A percentile compares a stretch with the other conserved stretches of the same genome.
Evolutionary conservation across 1,140 invertebrate species (phyloP).

Genomic region (Drosophila aff.): DNA sequence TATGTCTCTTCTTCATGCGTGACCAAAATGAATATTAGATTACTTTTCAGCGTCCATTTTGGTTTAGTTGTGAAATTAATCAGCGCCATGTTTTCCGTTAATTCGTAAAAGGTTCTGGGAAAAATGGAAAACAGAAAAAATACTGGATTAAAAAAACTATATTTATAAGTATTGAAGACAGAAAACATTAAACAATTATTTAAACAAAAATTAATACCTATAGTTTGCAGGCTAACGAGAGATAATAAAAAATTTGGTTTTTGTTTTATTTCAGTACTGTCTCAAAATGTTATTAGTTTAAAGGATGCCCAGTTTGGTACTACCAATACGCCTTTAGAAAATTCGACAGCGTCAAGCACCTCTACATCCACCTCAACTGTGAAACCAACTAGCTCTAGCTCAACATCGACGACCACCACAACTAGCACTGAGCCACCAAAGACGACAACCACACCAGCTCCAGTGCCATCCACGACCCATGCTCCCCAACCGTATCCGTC

Average conservation of each 20-base stretch:
- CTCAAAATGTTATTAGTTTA: conserved; percentile 46
- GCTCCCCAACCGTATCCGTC: conserved; percentile 84
- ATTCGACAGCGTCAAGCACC: conserved; percentile 8
- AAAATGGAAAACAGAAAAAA: too few relatives aligned
- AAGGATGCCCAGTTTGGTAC: conserved; percentile 31
- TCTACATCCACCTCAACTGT: conserved; percentile 46
- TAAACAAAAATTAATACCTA: neutral
- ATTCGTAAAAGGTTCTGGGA: too few relatives aligned
- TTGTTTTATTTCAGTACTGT: conserved; percentile 41
- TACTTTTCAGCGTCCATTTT: neutral
- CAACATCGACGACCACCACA: conserved; percentile 36
- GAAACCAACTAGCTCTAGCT: conserved; percentile 28
- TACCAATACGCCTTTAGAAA: conserved; percentile 4
- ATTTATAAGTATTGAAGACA: neutral
- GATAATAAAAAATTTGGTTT: neutral
- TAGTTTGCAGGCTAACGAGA: neutral
- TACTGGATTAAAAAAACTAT: too few relatives aligned
- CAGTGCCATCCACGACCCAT: conserved; percentile 57
- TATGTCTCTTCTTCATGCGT: too few relatives aligned
- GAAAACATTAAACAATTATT: too few relatives aligned
- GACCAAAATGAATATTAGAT: too few relatives aligned
- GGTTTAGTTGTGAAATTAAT: too few relatives aligned
- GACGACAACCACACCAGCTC: conserved; percentile 60
- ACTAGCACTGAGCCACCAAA: conserved; percentile 42
- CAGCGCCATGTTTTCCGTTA: too few relatives aligned